Evolutionary conservation across 2,888 invertebrate species (phyloP), one percentile per base, ranked within the genome.

Genomic region (Leucania comma): DNA sequence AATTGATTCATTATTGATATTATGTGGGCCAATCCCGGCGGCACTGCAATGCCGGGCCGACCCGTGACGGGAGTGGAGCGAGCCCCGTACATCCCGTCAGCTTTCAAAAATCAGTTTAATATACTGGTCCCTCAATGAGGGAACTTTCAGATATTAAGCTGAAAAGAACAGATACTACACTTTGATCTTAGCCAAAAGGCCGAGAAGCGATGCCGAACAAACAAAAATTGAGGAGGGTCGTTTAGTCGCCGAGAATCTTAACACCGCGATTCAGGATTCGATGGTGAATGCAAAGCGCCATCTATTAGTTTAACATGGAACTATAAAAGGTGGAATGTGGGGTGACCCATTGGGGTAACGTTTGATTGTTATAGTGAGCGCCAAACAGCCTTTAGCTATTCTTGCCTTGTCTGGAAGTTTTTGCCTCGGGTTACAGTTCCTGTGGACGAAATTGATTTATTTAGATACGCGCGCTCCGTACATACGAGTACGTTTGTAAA

Each of bases 161-260:
- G 17, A 42, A 42, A 42, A 69, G 48, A 69, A 78, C 60, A 73
- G 57, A 69, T 78, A 69, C 63, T 71, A 65, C 68, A 77, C 64
- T 72, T 72, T 68, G 72, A 59, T 73, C 64, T 72, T 54, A 72
- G 64, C 48, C 64, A 56, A 58, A 38, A 53, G 57, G 62, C 58
- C 57, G 61, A 71, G 72, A 68, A 68, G 68, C 56, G 50, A 71
- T 51, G 26, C 12, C 26, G 0, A 0, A 3, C 0, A 5, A 2
- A 0, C 0, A 2, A 0, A 14, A 46, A 26, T 17, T 1, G 22
- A 8, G 9, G 22, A 61, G 2, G 4, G 29, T 14, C 50, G 26
- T 74, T 48, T 32, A 32, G 0, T 26, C 46, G 22, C 59, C 54
- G 66, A 42, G 42, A 42, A 42, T 42, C 42, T 42, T 42, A 42